Base-by-base conservation (phyloP, 2,113 vertebrate species). In the Hemiprocne comata region DNA sequence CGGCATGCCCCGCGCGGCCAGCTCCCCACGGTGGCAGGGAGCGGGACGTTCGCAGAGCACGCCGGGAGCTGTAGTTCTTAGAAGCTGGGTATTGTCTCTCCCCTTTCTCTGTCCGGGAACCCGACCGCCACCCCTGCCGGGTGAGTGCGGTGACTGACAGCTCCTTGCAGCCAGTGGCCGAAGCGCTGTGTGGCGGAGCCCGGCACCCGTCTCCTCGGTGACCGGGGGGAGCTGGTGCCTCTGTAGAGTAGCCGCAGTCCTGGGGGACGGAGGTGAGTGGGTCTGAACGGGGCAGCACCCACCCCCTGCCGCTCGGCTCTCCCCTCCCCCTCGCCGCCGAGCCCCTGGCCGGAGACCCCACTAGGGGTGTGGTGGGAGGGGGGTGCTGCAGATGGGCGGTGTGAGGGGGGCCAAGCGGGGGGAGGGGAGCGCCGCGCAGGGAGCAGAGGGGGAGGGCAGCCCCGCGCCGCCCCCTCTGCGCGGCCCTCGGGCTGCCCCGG, bases 71-170 rank as follows among this genome's bases (percentile, higher is more conserved):
- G 96, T 95, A 96, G 96, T 96, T 70, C 84, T 19, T 10, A 4
- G 25, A 26, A 31, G 9, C 50, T 2, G 76, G 72, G 83, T 57
- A 95, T 95, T 93, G 94, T 95, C 87, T 96, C 88, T 93, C 89
- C 89, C 86, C 67, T 87, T 74, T 91, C 85, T 79, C 90, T 86
- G 94, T 85, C 85, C 84, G 76, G 90, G 86, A 88, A 62, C 81
- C 81, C 94, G 91, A 85, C 88, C 76, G 92, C 93, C 93, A 86
- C 89, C 69, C 80, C 61, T 67, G 65, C 93, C 62, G 60, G 91
- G 64, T 55, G 79, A 85, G 73, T 17, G 87, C 50, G 10, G 36
- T 95, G 97, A 97, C 54, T 95, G 97, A 95, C 96, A 94, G 95
- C 72, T 65, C 57, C 46, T 9, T 7, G 66, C 90, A 91, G 82